These are phyloP conservation scores for Drosophila ironensis DNA, from an alignment of 1,140 invertebrate genomes.

Conservation along the genomic window DNA sequence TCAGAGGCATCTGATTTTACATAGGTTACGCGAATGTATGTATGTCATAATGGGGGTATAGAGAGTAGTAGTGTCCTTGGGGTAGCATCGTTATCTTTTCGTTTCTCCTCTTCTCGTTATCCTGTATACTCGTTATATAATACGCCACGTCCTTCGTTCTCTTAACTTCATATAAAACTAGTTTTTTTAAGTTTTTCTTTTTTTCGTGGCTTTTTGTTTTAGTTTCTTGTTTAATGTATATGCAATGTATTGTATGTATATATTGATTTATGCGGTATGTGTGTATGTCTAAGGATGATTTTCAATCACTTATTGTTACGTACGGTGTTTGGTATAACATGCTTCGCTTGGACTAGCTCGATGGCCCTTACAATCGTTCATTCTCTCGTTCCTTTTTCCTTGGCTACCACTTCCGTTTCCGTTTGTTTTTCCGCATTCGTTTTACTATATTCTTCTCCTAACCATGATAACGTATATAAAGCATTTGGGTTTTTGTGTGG, in stretches of 20 bases:
- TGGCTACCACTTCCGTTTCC: constrained; percentile 5
- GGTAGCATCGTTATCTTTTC: constrained; percentile 26
- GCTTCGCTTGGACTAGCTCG: constrained; percentile 61
- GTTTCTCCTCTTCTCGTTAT: neutral
- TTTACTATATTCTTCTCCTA: neutral
- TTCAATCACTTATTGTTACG: constrained; percentile 81
- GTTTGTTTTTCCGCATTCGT: constrained; percentile 16
- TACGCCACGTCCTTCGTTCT: constrained; percentile 41
- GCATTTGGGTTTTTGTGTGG: constrained; percentile 24
- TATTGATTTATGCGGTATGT: constrained; percentile 50
- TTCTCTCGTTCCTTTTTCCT: neutral
- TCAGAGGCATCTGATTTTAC: neutral
- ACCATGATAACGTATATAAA: constrained; percentile 64
- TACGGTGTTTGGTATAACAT: constrained; percentile 80
- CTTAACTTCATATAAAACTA: constrained; percentile 70
- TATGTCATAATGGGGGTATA: constrained; percentile 6
- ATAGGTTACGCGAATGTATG: no score
- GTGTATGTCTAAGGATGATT: constrained; percentile 78
- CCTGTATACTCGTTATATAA: constrained; percentile 51
- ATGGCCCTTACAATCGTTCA: constrained; percentile 25
- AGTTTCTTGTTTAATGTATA: constrained; percentile 33
- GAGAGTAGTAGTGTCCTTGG: constrained; percentile 23
- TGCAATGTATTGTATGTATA: constrained; percentile 28
- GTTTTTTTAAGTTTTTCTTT: no score
- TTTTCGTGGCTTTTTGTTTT: constrained; percentile 22